Evolutionary conservation across 1,140 invertebrate genomes (phyloP).

Genomic region (Hetaerina americana): DNA sequence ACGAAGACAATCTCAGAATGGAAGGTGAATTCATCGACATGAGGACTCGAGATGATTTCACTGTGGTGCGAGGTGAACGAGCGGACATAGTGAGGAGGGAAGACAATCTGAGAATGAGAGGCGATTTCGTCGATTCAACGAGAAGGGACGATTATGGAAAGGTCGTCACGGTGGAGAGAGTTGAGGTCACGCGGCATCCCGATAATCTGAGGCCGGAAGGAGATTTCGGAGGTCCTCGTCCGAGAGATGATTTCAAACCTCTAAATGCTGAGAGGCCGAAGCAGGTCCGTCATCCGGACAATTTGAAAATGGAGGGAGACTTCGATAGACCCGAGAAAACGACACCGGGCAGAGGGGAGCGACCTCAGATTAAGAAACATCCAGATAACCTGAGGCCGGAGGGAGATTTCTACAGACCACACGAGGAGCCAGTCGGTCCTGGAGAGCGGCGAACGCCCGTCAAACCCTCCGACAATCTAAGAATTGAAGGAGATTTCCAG

Average conservation of each 20-base stretch:
- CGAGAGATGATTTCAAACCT: conserved; percentile 2
- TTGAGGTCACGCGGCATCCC: conserved; percentile 41
- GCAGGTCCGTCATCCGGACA: conserved; percentile 28
- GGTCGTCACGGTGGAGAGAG: conserved; percentile 26
- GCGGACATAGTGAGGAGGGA: conserved; percentile 8
- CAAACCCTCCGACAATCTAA: conserved; percentile 35
- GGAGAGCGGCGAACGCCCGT: conserved; percentile 32
- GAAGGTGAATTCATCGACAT: conserved; percentile 35
- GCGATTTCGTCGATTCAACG: conserved; percentile 34
- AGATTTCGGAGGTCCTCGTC: conserved; percentile 10
- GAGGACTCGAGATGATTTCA: conserved; percentile 2
- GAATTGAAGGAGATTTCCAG: conserved; percentile 40
- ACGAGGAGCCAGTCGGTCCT: conserved; percentile 30
- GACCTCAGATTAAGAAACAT: conserved; percentile 33
- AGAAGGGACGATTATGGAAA: conserved; percentile 29
- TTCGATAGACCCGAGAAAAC: conserved; percentile 23
- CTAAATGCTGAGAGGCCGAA: conserved; percentile 6
- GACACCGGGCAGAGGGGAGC: conserved; percentile 26
- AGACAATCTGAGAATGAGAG: conserved; percentile 43
- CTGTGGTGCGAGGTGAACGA: conserved; percentile 1
- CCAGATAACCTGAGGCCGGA: conserved; percentile 29
- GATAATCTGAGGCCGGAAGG: conserved; percentile 36
- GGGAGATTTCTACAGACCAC: conserved; percentile 23
- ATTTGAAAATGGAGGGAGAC: conserved; percentile 33
- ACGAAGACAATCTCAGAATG: conserved; percentile 34